phyloP scores from a whole-genome alignment of 1,140 invertebrate species.

The Drosophila ironensis region DNA sequence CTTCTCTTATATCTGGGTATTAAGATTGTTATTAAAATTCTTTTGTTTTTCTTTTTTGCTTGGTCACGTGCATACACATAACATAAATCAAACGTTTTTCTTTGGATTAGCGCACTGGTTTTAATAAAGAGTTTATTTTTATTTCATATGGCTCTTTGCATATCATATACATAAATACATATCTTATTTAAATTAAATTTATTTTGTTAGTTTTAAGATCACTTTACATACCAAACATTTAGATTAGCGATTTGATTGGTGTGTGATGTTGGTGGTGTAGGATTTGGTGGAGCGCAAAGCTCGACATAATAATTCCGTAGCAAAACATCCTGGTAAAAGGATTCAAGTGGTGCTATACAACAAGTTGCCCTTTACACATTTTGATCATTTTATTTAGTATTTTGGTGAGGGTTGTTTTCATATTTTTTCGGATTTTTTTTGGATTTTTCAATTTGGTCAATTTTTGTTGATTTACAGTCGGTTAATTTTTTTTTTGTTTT shows the following conservation, averaged over 20 bases:
- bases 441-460: conserved; percentile 43
- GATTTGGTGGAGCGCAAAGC: conserved; percentile 77
- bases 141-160: conserved; percentile 12
- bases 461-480: conserved; percentile 60
- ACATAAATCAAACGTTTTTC: conserved; percentile 49
- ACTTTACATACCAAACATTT: conserved; percentile 80
- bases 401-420: conserved; percentile 29
- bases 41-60: conserved; percentile 30
- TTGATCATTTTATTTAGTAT: conserved; percentile 39
- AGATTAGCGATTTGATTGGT: conserved; percentile 80
- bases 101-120: conserved; percentile 53
- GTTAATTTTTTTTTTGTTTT: conserved; percentile 15
- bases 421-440: conserved; percentile 4
- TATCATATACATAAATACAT: neutral
- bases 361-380: conserved; percentile 79
- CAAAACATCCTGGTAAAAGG: conserved; percentile 81
- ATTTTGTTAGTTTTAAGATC: conserved; percentile 47
- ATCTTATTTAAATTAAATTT: conserved; percentile 26
- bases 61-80: conserved; percentile 74
- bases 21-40: neutral
- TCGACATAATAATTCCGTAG: conserved; percentile 81
- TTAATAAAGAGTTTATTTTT: conserved; percentile 18
- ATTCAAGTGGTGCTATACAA: conserved; percentile 81
- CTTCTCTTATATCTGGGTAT: neutral
- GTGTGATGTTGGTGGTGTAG: conserved; percentile 79